A percentile compares a stretch with the other conserved stretches of the same genome.
Conservation (phyloP, 2,797 vertebrate genomes). For the Poecile montanus region DNA sequence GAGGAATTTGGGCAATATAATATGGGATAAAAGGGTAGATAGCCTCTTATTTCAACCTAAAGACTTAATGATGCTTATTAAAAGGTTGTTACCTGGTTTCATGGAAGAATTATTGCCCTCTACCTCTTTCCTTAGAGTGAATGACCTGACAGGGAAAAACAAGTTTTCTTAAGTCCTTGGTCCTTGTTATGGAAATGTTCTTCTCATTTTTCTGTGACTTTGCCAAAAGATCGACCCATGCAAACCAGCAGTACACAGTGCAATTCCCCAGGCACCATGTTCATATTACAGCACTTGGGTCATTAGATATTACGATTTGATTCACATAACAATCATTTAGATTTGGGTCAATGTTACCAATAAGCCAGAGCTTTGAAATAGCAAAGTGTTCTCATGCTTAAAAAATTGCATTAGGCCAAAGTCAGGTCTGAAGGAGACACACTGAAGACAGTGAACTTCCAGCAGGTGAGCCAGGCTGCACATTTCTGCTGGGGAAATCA, state of each 20-base stretch:
- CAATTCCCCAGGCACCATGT: neutral
- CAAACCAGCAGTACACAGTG: neutral
- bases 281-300: neutral
- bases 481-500: neutral
- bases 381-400: neutral
- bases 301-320: neutral
- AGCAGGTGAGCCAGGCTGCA: neutral
- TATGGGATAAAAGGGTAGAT: conserved; percentile 64
- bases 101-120: conserved; percentile 48
- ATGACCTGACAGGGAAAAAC: neutral
- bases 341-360: neutral
- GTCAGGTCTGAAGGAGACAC: neutral
- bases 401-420: neutral
- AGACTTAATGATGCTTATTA: conserved; percentile 73
- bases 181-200: neutral
- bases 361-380: neutral
- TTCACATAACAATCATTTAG: neutral
- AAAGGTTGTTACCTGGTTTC: conserved; percentile 67
- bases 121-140: conserved; percentile 9
- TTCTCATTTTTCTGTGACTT: neutral
- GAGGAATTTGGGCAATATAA: conserved; percentile 61
- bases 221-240: neutral
- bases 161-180: neutral
- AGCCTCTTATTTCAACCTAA: conserved; percentile 61
- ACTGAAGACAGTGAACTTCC: neutral